phyloP scores from a whole-genome alignment of 1,140 invertebrate genomes.

The Brachystomella parvula region DNA sequence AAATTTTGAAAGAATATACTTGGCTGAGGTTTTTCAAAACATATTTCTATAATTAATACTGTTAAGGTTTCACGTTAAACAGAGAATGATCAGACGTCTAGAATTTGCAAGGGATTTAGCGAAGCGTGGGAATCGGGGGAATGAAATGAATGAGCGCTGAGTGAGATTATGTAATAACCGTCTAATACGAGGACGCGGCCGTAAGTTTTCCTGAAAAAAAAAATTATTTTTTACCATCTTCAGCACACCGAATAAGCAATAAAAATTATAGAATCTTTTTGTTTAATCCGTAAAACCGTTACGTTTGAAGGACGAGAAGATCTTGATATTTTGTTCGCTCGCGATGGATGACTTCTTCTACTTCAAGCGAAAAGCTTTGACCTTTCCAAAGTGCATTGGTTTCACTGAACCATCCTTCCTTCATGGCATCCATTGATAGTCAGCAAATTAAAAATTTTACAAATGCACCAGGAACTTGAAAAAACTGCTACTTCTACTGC shows the following conservation, averaged over 20 bases:
- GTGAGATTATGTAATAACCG: no score
- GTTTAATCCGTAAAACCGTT: slow-evolving; percentile 41
- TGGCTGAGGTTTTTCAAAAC: no score
- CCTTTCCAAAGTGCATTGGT: slow-evolving; percentile 84
- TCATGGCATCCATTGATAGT: slow-evolving; percentile 59
- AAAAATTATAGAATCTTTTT: background rate
- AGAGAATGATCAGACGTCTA: no score
- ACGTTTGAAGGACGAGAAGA: slow-evolving; percentile 83
- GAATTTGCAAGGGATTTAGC: no score
- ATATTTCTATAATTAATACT: no score
- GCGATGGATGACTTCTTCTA: slow-evolving; percentile 70
- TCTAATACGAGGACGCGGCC: slow-evolving; percentile 86
- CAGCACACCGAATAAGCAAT: slow-evolving; percentile 10
- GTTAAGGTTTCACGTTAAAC: no score
- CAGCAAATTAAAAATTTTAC: background rate
- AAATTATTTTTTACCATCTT: background rate
- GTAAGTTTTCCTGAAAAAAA: slow-evolving; percentile 62
- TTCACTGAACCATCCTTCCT: slow-evolving; percentile 85
- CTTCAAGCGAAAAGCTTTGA: slow-evolving; percentile 77
- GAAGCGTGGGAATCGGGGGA: no score
- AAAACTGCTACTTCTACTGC: background rate
- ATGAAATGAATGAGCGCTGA: no score
- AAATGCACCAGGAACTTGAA: background rate
- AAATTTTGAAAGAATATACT: no score
- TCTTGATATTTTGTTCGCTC: slow-evolving; percentile 84